These are phyloP conservation scores for Eledona agricola DNA, from an alignment of 2,888 invertebrate species.

Conservation along the genomic window DNA sequence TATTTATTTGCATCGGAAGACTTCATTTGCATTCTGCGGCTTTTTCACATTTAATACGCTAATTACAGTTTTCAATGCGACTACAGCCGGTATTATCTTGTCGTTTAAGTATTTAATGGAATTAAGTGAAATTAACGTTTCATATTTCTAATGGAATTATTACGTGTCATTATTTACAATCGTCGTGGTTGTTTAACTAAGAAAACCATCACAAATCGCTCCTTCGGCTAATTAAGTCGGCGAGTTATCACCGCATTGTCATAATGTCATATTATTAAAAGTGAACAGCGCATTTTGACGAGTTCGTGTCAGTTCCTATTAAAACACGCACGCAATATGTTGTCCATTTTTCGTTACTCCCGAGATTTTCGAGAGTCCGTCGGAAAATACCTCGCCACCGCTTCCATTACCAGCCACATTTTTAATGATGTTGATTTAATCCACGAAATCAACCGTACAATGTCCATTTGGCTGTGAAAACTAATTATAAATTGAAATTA, in stretches of 20 bases:
- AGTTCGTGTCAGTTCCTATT: constrained; percentile 17
- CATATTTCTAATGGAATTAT: no score
- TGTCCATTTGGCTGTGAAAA: constrained; percentile 12
- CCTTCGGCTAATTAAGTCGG: constrained; percentile 4
- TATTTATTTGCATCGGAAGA: no score
- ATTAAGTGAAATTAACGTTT: no score
- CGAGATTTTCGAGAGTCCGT: no score
- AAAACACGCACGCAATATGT: constrained; percentile 14
- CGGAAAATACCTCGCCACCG: not conserved
- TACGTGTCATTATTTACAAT: no score
- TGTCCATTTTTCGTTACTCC: no score
- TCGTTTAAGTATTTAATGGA: no score
- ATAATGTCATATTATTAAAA: constrained; percentile 12
- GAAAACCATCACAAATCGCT: constrained; percentile 13
- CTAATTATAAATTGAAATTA: constrained; percentile 10
- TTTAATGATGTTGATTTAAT: not conserved
- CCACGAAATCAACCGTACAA: constrained; percentile 3
- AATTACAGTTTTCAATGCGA: no score
- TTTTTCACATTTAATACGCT: no score
- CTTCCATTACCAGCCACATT: not conserved
- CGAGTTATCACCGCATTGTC: constrained; percentile 5
- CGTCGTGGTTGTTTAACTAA: constrained; percentile 5
- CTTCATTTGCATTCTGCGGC: no score
- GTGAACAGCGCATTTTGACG: constrained; percentile 6
- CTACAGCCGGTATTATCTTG: no score